A percentile compares a stretch with the other conserved stretches of the same genome.
phyloP scores from a whole-genome alignment of 2,888 invertebrate species.

The Leucania comma region DNA sequence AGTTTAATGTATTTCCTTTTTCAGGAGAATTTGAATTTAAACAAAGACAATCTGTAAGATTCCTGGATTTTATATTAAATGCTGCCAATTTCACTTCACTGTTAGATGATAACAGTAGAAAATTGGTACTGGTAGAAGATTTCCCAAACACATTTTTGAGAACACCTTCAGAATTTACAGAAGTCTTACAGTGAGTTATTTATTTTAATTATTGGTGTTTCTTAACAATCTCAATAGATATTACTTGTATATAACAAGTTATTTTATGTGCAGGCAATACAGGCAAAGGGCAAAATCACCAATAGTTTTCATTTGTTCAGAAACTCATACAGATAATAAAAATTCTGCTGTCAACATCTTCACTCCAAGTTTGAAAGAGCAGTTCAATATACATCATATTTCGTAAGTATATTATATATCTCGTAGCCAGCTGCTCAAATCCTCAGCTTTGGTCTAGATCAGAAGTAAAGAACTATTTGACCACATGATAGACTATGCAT shows the following conservation, averaged over 20 bases:
- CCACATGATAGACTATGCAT: no score
- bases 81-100: conserved; percentile 94
- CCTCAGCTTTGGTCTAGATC: not conserved
- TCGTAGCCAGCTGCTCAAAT: not conserved
- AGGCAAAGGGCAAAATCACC: conserved; percentile 92
- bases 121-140: conserved; percentile 94
- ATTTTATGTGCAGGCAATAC: conserved; percentile 88
- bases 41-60: conserved; percentile 92
- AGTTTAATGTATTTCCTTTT: conserved; percentile 54
- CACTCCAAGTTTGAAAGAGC: conserved; percentile 91
- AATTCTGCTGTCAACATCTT: conserved; percentile 92
- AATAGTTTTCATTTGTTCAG: conserved; percentile 93
- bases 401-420: conserved; percentile 85
- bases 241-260: not conserved
- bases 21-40: conserved; percentile 85
- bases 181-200: conserved; percentile 92
- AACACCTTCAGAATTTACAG: conserved; percentile 92
- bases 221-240: not conserved
- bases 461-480: not conserved
- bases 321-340: conserved; percentile 91
- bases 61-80: conserved; percentile 94
- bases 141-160: conserved; percentile 94
- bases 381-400: conserved; percentile 92
- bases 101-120: conserved; percentile 88
- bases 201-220: not conserved